A percentile compares a stretch with the other conserved stretches of the same genome.
These are phyloP conservation scores for Phortica okadai DNA, from an alignment of 2,888 invertebrate genomes.

Conservation along the genomic window DNA sequence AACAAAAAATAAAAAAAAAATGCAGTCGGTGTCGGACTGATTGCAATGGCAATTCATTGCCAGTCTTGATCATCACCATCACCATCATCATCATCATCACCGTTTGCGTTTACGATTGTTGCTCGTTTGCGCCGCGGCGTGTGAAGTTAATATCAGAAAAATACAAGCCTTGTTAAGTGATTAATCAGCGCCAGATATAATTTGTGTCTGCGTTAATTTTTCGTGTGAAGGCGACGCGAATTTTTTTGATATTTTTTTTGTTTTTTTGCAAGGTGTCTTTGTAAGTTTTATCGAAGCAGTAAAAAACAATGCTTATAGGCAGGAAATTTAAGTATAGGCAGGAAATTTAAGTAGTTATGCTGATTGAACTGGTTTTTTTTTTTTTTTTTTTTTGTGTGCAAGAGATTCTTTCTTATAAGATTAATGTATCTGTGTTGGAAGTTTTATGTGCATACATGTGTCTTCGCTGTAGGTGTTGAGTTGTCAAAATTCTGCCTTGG, in stretches of 20 bases:
- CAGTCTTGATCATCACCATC: not conserved
- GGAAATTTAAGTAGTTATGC: not conserved
- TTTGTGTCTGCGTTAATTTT: constrained; percentile 73
- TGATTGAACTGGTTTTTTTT: not conserved
- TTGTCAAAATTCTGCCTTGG: constrained; percentile 7
- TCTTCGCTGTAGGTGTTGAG: constrained; percentile 28
- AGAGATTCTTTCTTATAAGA: not conserved
- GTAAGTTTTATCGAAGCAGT: not conserved
- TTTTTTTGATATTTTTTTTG: not conserved
- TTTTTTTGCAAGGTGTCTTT: constrained; percentile 4
- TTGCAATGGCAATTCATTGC: constrained; percentile 11
- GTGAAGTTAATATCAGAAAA: constrained; percentile 66
- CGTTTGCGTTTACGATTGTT: not conserved
- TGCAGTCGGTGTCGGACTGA: constrained; percentile 8
- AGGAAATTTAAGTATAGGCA: not conserved
- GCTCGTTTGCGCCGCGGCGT: constrained; percentile 39
- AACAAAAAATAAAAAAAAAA: too few relatives aligned
- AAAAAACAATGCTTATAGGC: not conserved
- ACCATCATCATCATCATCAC: not conserved
- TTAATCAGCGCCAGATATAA: constrained; percentile 76
- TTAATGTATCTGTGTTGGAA: constrained; percentile 3
- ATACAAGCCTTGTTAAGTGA: constrained; percentile 74
- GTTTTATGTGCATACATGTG: not conserved
- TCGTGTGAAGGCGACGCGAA: constrained; percentile 56
- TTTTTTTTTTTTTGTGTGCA: not conserved